A percentile compares a stretch with the other conserved stretches of the same genome.
These are phyloP conservation scores for Lytechinus variegatus DNA, from an alignment of 35 echinoderm and acorn worm genomes.

Conservation along the genomic window DNA sequence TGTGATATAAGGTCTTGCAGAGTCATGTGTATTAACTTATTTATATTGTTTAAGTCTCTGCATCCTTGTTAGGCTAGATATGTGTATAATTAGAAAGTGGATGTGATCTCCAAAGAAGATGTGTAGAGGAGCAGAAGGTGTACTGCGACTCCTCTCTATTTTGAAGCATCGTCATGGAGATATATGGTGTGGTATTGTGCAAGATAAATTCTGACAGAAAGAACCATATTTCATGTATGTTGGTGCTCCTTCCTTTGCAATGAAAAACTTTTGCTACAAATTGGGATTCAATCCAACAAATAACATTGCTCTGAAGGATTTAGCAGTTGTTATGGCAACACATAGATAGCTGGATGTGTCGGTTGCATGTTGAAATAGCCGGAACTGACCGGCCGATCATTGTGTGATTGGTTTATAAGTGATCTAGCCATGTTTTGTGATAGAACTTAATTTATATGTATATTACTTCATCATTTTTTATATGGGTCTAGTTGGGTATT, in stretches of 20 bases:
- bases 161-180: not conserved
- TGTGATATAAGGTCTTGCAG: not conserved
- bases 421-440: constrained; percentile 11
- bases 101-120: not conserved
- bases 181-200: not conserved
- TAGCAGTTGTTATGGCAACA: not conserved
- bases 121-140: not conserved
- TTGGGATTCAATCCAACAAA: not conserved
- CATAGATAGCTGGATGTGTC: not conserved
- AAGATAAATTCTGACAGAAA: not conserved
- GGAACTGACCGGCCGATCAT: not conserved
- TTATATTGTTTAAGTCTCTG: constrained; percentile 34
- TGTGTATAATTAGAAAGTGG: not conserved
- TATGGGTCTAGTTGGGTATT: not conserved
- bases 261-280: not conserved
- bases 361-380: not conserved
- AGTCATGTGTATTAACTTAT: constrained; percentile 36
- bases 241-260: not conserved
- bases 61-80: constrained; percentile 28
- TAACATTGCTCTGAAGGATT: not conserved
- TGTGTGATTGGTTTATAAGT: not conserved
- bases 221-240: not conserved
- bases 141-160: not conserved
- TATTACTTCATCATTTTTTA: not conserved
- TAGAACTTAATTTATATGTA: constrained; percentile 15